A percentile compares a stretch with the other conserved stretches of the same genome.
Conservation (phyloP, 2,113 vertebrate genomes). For the Callipepla squamata region DNA sequence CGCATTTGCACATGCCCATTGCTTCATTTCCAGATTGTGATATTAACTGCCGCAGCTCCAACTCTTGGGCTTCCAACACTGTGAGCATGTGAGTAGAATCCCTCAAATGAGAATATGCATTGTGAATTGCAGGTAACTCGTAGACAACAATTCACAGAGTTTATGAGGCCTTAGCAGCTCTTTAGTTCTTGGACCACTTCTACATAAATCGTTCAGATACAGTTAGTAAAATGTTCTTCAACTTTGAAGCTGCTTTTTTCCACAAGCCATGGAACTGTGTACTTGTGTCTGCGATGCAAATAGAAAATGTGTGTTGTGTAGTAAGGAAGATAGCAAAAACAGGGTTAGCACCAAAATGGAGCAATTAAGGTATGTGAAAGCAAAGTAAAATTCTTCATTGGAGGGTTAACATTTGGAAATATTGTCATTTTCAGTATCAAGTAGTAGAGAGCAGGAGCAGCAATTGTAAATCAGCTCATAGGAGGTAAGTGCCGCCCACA, state of each 20-base stretch:
- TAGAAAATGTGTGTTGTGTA: background rate
- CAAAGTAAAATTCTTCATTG: background rate
- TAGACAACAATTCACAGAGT: background rate
- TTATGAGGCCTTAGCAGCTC: background rate
- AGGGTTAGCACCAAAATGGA: background rate
- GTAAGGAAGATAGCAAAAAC: background rate
- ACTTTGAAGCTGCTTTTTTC: background rate
- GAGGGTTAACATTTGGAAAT: background rate
- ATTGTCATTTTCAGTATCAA: background rate
- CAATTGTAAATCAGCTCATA: background rate
- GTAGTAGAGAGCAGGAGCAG: background rate
- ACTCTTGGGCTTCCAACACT: constrained; percentile 22
- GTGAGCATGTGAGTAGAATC: background rate
- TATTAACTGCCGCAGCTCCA: constrained; percentile 7
- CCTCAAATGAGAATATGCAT: background rate
- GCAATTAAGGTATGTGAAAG: background rate
- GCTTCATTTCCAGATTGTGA: constrained; percentile 33
- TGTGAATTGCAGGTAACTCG: background rate
- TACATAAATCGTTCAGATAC: background rate
- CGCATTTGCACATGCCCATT: background rate
- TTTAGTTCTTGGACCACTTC: background rate
- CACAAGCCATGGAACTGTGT: background rate
- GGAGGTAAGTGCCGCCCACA: constrained; percentile 42
- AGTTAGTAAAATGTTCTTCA: background rate
- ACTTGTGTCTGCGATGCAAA: background rate